phyloP scores from a whole-genome alignment of 2,797 vertebrate species.

The Hydrophis major region DNA sequence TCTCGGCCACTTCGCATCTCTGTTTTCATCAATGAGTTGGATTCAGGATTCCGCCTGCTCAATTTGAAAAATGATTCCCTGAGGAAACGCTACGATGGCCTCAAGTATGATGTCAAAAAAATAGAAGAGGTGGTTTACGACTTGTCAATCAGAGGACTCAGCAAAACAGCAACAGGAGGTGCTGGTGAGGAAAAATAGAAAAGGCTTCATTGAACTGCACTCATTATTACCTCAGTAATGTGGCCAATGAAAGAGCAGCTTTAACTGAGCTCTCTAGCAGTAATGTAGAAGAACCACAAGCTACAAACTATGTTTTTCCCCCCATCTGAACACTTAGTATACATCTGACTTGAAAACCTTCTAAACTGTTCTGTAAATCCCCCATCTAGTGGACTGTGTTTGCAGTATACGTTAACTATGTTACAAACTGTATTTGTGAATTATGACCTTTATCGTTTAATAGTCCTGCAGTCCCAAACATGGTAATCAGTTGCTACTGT shows the following conservation, averaged over 20 bases:
- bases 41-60: slow-evolving; percentile 95
- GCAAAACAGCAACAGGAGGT: slow-evolving; percentile 76
- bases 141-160: slow-evolving; percentile 92
- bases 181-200: slow-evolving; percentile 68
- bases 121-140: slow-evolving; percentile 98
- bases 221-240: slow-evolving; percentile 52
- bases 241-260: slow-evolving; percentile 57
- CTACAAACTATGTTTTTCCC: slow-evolving; percentile 66
- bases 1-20: slow-evolving; percentile 92
- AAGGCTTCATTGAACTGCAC: background rate
- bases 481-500: background rate
- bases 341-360: slow-evolving; percentile 52
- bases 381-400: slow-evolving; percentile 45
- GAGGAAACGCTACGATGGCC: slow-evolving; percentile 94
- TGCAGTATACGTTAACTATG: slow-evolving; percentile 19
- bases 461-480: background rate
- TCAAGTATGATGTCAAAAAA: slow-evolving; percentile 98
- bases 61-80: slow-evolving; percentile 98
- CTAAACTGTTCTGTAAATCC: slow-evolving; percentile 54
- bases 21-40: slow-evolving; percentile 94
- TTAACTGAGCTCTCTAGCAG: slow-evolving; percentile 47
- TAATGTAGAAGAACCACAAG: slow-evolving; percentile 66
- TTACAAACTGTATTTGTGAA: background rate
- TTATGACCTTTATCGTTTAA: slow-evolving; percentile 15
- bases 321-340: slow-evolving; percentile 61